phyloP scores from a whole-genome alignment of 2,797 vertebrate species.

The Argyrosomus regius region DNA sequence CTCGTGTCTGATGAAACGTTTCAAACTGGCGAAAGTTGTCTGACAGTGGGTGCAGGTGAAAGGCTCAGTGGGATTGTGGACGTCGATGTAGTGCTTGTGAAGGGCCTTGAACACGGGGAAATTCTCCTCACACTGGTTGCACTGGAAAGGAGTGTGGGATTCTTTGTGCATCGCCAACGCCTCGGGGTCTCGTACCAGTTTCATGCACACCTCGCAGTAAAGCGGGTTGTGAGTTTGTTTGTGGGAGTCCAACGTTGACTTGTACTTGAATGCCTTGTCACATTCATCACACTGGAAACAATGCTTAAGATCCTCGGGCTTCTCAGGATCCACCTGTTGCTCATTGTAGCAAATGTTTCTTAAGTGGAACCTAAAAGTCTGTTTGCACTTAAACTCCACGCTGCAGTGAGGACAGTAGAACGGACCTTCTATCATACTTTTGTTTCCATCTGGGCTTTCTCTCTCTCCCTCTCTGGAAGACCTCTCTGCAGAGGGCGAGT shows the following conservation, averaged over 20 bases:
- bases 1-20: constrained; percentile 82
- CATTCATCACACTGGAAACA: constrained; percentile 80
- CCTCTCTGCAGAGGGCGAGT: constrained; percentile 35
- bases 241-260: constrained; percentile 81
- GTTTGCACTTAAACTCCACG: constrained; percentile 80
- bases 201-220: constrained; percentile 83
- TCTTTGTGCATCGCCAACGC: constrained; percentile 80
- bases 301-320: constrained; percentile 68
- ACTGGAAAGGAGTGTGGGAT: constrained; percentile 82
- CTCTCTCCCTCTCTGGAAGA: constrained; percentile 44
- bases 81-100: constrained; percentile 82
- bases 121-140: constrained; percentile 79
- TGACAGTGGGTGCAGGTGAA: constrained; percentile 78
- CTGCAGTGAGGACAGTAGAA: constrained; percentile 83
- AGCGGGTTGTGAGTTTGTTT: constrained; percentile 83
- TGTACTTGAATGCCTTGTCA: constrained; percentile 81
- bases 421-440: constrained; percentile 62
- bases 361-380: constrained; percentile 79
- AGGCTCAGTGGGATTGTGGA: constrained; percentile 77
- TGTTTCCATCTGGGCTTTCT: constrained; percentile 59
- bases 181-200: constrained; percentile 77
- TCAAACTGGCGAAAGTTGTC: constrained; percentile 73
- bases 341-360: constrained; percentile 82
- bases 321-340: constrained; percentile 81
- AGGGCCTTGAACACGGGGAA: constrained; percentile 82